Conservation (phyloP, 2,797 vertebrate species). For the Hypotaenidia philippensis region DNA sequence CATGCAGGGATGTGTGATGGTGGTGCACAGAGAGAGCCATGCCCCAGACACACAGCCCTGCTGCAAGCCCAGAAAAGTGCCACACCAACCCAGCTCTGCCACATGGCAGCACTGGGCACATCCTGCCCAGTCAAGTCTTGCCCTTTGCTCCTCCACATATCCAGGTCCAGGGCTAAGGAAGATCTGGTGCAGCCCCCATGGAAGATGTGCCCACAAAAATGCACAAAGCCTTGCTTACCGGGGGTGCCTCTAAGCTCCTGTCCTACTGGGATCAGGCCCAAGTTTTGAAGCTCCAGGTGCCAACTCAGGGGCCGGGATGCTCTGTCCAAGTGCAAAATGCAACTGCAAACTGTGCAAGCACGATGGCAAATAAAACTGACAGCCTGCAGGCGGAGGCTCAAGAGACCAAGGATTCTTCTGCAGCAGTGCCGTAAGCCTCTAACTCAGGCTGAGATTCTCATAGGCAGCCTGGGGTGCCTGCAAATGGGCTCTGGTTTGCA, state of each 20-base stretch:
- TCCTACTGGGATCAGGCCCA: neutral
- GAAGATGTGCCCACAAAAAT: neutral
- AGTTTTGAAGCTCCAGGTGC: neutral
- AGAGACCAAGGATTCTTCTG: neutral
- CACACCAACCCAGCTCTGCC: neutral
- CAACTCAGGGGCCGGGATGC: neutral
- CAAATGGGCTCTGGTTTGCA: neutral
- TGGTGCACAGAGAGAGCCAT: fast-evolving
- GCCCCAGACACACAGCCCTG: neutral
- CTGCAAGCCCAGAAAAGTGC: neutral
- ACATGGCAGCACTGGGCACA: neutral
- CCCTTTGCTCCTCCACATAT: neutral
- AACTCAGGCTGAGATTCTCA: neutral
- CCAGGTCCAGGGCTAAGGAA: neutral
- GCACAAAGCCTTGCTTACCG: neutral
- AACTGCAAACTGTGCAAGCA: neutral
- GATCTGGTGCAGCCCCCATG: neutral
- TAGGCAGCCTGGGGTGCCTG: neutral
- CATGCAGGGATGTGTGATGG: fast-evolving
- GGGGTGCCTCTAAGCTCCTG: neutral
- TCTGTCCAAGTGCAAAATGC: neutral
- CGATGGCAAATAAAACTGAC: neutral
- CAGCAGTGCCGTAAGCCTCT: neutral
- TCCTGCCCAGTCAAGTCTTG: neutral
- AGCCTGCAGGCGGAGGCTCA: neutral